These are phyloP conservation scores for Drosophila sucinea DNA, from an alignment of 1,140 invertebrate species.

Conservation along the genomic window DNA sequence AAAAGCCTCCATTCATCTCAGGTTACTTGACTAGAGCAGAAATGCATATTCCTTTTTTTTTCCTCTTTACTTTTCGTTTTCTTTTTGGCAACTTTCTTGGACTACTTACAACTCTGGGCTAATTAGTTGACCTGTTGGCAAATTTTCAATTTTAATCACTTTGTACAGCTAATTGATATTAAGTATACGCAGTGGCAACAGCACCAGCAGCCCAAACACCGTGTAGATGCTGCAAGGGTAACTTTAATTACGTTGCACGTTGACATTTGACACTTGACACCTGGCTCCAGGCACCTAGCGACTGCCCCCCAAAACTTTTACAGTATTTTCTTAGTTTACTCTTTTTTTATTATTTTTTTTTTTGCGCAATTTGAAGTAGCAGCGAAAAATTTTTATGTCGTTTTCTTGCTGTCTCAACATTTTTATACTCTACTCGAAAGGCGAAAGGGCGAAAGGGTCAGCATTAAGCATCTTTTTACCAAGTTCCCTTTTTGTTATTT, in stretches of 20 bases:
- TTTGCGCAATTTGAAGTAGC: background rate
- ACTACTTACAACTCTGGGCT: constrained; percentile 23
- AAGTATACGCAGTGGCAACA: constrained; percentile 45
- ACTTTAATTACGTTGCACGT: constrained; percentile 56
- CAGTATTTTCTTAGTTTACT: constrained; percentile 44
- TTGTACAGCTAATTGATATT: constrained; percentile 55
- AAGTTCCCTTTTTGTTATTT: too few relatives aligned
- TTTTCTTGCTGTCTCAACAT: constrained; percentile 3
- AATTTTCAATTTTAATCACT: constrained; percentile 46
- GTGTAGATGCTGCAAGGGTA: constrained; percentile 25
- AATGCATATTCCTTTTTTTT: constrained; percentile 11
- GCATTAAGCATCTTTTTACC: too few relatives aligned
- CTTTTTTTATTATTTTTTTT: constrained; percentile 24
- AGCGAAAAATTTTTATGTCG: background rate
- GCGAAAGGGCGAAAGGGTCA: background rate
- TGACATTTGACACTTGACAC: constrained; percentile 34
- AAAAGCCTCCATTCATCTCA: constrained; percentile 20
- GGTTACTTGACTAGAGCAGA: constrained; percentile 14
- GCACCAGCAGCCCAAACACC: background rate
- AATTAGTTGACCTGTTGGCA: constrained; percentile 47
- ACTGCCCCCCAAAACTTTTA: constrained; percentile 6
- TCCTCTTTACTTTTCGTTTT: constrained; percentile 20
- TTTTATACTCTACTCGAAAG: background rate
- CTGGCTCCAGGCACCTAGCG: constrained; percentile 26
- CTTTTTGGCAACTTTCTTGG: constrained; percentile 44